phyloP scores from a whole-genome alignment of 2,888 invertebrate species.

The Horisme vitalbata region DNA sequence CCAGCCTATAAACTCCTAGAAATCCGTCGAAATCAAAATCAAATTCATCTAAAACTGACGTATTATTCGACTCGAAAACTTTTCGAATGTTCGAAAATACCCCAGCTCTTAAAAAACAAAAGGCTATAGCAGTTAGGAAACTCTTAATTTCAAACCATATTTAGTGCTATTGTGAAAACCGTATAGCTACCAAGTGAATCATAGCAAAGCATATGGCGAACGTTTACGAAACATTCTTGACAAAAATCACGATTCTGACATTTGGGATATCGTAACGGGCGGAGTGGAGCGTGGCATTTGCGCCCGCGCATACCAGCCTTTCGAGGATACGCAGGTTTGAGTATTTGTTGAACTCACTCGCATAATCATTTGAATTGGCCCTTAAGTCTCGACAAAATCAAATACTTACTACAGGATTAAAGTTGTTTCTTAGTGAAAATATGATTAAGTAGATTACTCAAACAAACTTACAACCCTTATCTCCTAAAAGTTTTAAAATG shows the following conservation, averaged over 20 bases:
- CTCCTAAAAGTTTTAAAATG: no score
- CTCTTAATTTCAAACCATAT: slow-evolving; percentile 20
- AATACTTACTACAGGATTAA: no score
- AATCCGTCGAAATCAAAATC: no score
- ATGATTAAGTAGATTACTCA: no score
- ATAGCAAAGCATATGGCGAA: slow-evolving; percentile 44
- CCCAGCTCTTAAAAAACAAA: neutral
- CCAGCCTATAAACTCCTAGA: no score
- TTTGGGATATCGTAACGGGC: slow-evolving; percentile 70
- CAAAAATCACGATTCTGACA: slow-evolving; percentile 82
- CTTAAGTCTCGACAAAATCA: no score
- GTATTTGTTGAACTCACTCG: neutral
- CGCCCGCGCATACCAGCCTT: slow-evolving; percentile 62
- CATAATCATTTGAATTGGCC: no score
- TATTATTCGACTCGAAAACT: no score
- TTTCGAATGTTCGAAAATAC: neutral
- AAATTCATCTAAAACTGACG: no score
- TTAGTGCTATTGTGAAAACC: slow-evolving; percentile 27
- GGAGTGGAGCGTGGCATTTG: slow-evolving; percentile 73
- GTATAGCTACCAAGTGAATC: slow-evolving; percentile 27
- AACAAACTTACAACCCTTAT: no score
- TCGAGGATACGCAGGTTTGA: slow-evolving; percentile 35
- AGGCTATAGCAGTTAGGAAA: neutral
- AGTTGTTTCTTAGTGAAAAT: no score
- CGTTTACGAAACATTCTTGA: slow-evolving; percentile 69